Base-by-base conservation (phyloP, 2,113 vertebrate genomes). In the Hydrolagus affinis region DNA sequence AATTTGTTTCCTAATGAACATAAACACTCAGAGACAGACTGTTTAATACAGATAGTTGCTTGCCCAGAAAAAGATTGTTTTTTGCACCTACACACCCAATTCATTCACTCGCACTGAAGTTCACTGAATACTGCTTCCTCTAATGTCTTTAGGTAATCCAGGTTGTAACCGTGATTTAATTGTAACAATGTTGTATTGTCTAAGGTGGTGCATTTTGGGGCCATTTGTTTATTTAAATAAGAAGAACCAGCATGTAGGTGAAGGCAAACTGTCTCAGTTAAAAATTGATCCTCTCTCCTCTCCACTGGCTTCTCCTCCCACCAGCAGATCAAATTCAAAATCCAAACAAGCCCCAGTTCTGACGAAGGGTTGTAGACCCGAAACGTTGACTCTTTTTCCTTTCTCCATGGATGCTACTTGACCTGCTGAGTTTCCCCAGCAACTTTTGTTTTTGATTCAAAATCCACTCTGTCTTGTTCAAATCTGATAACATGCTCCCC, bases 91-190 rank as follows among this genome's bases (percentile, higher is more conserved):
- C n/a, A 62, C 78, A 64, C 32, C 66, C 78, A 83, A 14, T 17
- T 83, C 17, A 30, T 62, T 32, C 78, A 30, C 14, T 83, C 66
- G 59, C 78, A 83, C 78, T 66, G 66, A 83, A 32, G 25, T n/a
- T 78, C 9, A 77, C 56, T 6, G 6, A 44, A 44, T 44, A 44
- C 44, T 44, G 44, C 44, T 44, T 44, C 44, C 44, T 44, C 44
- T 44, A 44, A 44, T 56, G 71, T 8, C 73, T 75, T 74, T 44
- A 11, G 11, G 11, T n/a, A 23, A 59, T 21, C 44, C 25, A 19
- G 76, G 57, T 8, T 60, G 28, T 83, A 19, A 64, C 78, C 64
- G 28, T 64, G 11, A 11, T 75, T 8, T 83, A 21, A 28, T 78
- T 23, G 2, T 25, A 78, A n/a, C 25, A 60, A 62, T 78, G 66